Evolutionary conservation across 2,888 invertebrate genomes (phyloP).

Genomic region (Agriopis leucophaearia): DNA sequence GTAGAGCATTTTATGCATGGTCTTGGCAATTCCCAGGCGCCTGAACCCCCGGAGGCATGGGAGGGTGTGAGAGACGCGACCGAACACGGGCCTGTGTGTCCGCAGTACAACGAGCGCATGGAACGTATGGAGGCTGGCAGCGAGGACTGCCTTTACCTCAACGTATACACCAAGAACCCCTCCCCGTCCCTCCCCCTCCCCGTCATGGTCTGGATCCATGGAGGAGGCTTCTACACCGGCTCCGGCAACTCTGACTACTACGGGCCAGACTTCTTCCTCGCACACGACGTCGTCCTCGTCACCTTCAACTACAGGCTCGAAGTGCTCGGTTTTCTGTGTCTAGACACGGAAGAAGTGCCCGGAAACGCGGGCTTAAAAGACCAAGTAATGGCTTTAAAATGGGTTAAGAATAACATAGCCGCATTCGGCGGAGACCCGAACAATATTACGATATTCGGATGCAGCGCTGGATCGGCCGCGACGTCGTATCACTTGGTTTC

Average conservation of each 20-base stretch:
- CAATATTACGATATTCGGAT: conserved; percentile 80
- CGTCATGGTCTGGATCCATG: conserved; percentile 84
- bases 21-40: conserved; percentile 62
- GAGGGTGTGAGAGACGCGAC: conserved; percentile 71
- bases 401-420: conserved; percentile 77
- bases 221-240: conserved; percentile 81
- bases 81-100: conserved; percentile 76
- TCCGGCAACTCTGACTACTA: conserved; percentile 81
- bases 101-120: conserved; percentile 79
- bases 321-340: conserved; percentile 79
- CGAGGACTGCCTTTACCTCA: conserved; percentile 90
- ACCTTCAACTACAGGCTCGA: conserved; percentile 82
- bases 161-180: conserved; percentile 86
- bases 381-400: conserved; percentile 80
- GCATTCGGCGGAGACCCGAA: conserved; percentile 76
- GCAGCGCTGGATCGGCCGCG: conserved; percentile 79
- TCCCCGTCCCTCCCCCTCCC: conserved; percentile 59
- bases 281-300: conserved; percentile 74
- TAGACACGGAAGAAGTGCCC: conserved; percentile 77
- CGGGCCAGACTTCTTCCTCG: conserved; percentile 81
- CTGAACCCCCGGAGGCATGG: conserved; percentile 75
- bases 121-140: conserved; percentile 83
- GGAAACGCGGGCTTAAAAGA: conserved; percentile 83
- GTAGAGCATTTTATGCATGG: conserved; percentile 1
- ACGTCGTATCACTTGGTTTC: conserved; percentile 75